Evolutionary conservation across 2,797 vertebrate genomes (phyloP), one percentile per base, ranked within the genome.

Genomic region (Acrossocheilus wenchowensis): DNA sequence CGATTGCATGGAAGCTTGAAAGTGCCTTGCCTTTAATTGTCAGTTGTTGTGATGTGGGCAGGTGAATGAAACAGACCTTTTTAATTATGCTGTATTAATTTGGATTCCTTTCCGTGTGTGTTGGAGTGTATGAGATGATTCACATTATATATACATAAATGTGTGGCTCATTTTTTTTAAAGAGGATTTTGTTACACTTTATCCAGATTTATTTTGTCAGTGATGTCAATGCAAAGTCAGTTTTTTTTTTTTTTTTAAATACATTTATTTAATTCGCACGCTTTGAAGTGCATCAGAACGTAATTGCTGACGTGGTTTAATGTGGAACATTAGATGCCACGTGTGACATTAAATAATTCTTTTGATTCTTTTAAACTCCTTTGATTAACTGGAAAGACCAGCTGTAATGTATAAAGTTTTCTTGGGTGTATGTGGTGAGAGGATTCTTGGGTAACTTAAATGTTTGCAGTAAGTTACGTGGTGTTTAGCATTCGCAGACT

Each of bases 321-420:
- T 81, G 45, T 41, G 10, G 34, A 30, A 26, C 5, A 57, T 14
- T 30, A 71, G 17, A 39, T 39, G 36, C 30, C 30, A 30, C 30
- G 43, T 39, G 10, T 36, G 23, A 26, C 6, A 60, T 15, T 34
- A 72, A 11, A 9, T 43, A 6, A 2, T 19, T 9, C 15, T 41
- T 23, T 23, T 26, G 0, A 62, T 62, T 62, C n/a, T 14, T 62
- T 26, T 1, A 26, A 26, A 26, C 26, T 26, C 26, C 26, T 26
- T 62, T 62, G n/a, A 41, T 41, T 41, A 54, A 2, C 15, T 41
- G 68, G 84, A 86, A 64, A 81, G 15, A 72, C 78, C 43, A 17
- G 84, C 14, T 72, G 6, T 19, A 62, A n/a, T 2, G 1, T 73
- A 30, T 9, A 21, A 21, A 19, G 50, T 21, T 52, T 8, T 21